These are phyloP conservation scores for Merluccius polli DNA, from an alignment of 2,797 vertebrate genomes.

Conservation along the genomic window DNA sequence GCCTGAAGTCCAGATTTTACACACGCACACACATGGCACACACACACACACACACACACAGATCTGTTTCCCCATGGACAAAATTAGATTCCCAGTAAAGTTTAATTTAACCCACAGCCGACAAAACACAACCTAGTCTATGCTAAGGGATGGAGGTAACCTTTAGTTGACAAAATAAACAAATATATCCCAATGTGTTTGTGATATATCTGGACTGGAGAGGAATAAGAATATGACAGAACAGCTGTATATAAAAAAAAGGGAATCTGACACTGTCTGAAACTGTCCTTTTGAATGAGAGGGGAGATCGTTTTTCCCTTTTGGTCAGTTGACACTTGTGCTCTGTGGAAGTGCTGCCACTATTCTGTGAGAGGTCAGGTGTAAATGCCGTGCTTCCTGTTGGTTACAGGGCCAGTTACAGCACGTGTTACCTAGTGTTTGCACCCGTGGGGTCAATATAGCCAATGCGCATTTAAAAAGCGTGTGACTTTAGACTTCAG, in stretches of 20 bases:
- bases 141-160: no score
- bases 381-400: neutral
- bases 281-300: neutral
- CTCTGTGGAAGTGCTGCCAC: neutral
- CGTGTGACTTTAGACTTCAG: no score
- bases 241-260: neutral
- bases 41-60: conserved; percentile 7
- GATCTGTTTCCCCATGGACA: neutral
- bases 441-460: no score
- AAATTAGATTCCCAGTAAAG: conserved; percentile 23
- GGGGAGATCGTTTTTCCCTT: neutral
- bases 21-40: conserved; percentile 3
- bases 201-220: neutral
- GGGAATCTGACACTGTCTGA: neutral
- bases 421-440: neutral
- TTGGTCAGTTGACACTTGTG: neutral
- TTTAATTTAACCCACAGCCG: no score
- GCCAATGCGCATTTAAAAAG: no score
- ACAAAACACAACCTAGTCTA: no score
- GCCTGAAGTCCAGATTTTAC: conserved; percentile 44
- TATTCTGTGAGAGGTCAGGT: neutral
- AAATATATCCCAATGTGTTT: neutral
- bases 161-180: no score
- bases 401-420: neutral
- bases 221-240: neutral